Evolutionary conservation across 2,113 vertebrate genomes (phyloP).

Genomic region (Miniopterus natalensis): DNA sequence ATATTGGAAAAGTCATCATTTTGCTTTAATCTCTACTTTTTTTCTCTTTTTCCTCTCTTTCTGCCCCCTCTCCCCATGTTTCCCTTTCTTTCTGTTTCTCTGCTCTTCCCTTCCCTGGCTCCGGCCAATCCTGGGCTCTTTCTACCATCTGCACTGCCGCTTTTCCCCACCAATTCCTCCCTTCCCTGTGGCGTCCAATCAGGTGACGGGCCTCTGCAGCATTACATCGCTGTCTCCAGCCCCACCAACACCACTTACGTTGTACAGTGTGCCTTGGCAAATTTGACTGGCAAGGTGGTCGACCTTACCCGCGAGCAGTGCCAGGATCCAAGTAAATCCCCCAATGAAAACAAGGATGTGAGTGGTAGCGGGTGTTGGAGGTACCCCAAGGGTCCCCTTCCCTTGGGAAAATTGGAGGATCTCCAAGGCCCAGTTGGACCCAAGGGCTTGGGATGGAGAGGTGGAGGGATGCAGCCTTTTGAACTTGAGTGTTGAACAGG

Average conservation of each 20-base stretch:
- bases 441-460: background rate
- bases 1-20: background rate
- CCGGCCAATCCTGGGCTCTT: background rate
- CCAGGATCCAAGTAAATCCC: conserved; percentile 86
- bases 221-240: conserved; percentile 92
- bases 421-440: background rate
- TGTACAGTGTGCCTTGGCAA: conserved; percentile 93
- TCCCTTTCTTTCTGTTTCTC: background rate
- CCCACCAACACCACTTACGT: conserved; percentile 88
- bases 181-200: background rate
- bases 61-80: background rate
- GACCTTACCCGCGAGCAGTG: conserved; percentile 92
- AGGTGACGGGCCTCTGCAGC: conserved; percentile 91
- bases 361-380: conserved; percentile 63
- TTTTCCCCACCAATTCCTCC: background rate
- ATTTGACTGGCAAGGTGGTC: conserved; percentile 90
- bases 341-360: conserved; percentile 90
- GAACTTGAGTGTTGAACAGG: background rate
- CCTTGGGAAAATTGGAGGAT: background rate
- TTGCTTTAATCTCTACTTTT: background rate
- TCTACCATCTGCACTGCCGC: background rate
- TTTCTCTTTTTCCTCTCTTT: background rate
- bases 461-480: background rate
- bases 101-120: background rate
- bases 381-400: background rate